Evolutionary conservation across 2,113 vertebrate genomes (phyloP).

Genomic region (Aspiorhynchus laticeps): DNA sequence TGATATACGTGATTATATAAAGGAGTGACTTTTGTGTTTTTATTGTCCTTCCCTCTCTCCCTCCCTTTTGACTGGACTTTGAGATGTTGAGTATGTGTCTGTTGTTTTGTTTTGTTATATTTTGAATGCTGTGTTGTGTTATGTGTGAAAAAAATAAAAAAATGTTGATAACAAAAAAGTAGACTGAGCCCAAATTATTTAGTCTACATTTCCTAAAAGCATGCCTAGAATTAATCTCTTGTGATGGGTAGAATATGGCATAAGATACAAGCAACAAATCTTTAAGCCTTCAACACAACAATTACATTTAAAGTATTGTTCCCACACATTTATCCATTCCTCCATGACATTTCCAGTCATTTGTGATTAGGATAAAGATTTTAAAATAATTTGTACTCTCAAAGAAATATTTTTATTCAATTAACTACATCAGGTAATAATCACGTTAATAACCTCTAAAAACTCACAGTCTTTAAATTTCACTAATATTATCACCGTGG

Average conservation of each 20-base stretch:
- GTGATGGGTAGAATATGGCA: neutral
- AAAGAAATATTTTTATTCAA: neutral
- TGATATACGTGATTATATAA: too few species aligned
- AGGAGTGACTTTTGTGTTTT: too few species aligned
- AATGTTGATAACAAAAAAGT: too few species aligned
- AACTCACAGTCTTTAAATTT: neutral
- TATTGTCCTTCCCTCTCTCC: too few species aligned
- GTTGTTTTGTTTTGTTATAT: too few species aligned
- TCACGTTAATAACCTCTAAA: neutral
- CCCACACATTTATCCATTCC: neutral
- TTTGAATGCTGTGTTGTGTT: too few species aligned
- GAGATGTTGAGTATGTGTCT: too few species aligned
- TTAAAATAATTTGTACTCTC: neutral
- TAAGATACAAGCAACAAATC: neutral
- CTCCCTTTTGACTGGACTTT: too few species aligned
- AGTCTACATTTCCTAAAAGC: neutral
- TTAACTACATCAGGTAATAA: neutral
- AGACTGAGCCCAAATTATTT: neutral
- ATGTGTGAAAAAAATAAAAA: too few species aligned
- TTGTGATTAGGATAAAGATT: neutral
- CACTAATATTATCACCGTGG: neutral
- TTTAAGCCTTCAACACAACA: neutral
- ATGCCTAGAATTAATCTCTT: neutral
- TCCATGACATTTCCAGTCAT: neutral
- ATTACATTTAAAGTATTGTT: neutral